These are phyloP conservation scores for Pedionomus torquatus DNA, from an alignment of 2,113 vertebrate genomes.

Conservation along the genomic window DNA sequence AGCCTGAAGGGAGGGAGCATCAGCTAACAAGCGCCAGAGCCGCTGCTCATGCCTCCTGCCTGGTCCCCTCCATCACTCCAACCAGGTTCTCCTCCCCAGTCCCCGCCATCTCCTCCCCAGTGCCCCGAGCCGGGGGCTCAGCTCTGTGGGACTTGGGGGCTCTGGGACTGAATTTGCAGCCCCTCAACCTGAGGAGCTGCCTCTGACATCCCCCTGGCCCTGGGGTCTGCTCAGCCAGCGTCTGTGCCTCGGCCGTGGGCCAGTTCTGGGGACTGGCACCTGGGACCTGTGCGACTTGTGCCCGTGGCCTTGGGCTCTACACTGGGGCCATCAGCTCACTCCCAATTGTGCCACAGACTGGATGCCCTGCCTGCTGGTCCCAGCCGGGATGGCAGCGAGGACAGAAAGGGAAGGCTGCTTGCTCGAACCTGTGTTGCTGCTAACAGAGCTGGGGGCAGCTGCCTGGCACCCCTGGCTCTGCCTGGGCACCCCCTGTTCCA, in stretches of 20 bases:
- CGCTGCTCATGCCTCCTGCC: background rate
- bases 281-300: background rate
- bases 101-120: background rate
- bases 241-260: accelerated
- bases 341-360: background rate
- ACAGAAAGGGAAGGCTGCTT: slow-evolving; percentile 30
- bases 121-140: accelerated
- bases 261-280: background rate
- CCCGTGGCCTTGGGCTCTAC: background rate
- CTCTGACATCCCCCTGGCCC: background rate
- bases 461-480: background rate
- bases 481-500: background rate
- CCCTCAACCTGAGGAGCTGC: background rate
- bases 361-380: background rate
- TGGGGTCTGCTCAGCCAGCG: background rate
- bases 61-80: background rate
- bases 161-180: background rate
- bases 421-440: slow-evolving; percentile 22
- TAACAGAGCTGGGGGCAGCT: slow-evolving; percentile 1
- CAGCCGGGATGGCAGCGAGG: background rate
- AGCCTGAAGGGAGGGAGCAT: slow-evolving; percentile 93
- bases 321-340: background rate
- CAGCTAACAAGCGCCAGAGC: slow-evolving; percentile 76
- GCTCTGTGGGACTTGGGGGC: background rate
- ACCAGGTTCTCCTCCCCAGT: background rate